Evolutionary conservation across 2,888 invertebrate species (phyloP), one percentile per base, ranked within the genome.

Genomic region (Teleogryllus oceanicus): DNA sequence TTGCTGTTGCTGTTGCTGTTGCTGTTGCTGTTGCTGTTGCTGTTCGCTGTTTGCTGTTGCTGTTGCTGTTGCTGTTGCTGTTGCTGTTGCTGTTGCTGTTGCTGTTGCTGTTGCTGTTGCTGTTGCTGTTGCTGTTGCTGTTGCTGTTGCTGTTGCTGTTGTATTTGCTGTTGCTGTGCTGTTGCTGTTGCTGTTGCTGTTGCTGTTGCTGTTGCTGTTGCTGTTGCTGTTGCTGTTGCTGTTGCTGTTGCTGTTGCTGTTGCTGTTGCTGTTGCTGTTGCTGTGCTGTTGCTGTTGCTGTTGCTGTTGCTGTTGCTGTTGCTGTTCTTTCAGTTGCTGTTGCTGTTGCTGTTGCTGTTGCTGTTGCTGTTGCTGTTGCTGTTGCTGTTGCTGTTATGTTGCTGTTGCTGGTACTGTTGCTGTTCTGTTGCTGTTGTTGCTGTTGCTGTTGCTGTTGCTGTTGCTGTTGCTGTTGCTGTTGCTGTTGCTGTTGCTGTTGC

Each of bases 331-430:
- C 74, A 76, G 78, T n/a, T 78, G 51, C 74, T 74, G 78, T 24
- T 78, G 78, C 74, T 78, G 78, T 24, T 78, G 78, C 78, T 78
- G 78, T 24, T 78, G 78, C 74, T 78, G 78, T n/a, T 78, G 74
- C 74, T 78, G 78, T 74, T 78, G 78, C 51, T 78, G 51, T n/a
- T 74, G 78, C 74, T 78, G 78, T 24, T 51, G 74, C 74, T 78
- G 78, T n/a, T 78, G 78, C 50, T 78, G 78, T n/a, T 24, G n/a
- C n/a, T n/a, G n/a, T n/a, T n/a, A n/a, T n/a, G n/a, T n/a, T n/a
- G n/a, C n/a, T n/a, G n/a, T n/a, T n/a, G n/a, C n/a, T n/a, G n/a
- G n/a, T n/a, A n/a, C n/a, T n/a, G n/a, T n/a, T n/a, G n/a, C n/a
- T n/a, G n/a, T n/a, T n/a, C n/a, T n/a, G n/a, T n/a, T n/a, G n/a